Evolutionary conservation across 2,888 invertebrate genomes (phyloP).

Genomic region (Phymatocera aterrima): DNA sequence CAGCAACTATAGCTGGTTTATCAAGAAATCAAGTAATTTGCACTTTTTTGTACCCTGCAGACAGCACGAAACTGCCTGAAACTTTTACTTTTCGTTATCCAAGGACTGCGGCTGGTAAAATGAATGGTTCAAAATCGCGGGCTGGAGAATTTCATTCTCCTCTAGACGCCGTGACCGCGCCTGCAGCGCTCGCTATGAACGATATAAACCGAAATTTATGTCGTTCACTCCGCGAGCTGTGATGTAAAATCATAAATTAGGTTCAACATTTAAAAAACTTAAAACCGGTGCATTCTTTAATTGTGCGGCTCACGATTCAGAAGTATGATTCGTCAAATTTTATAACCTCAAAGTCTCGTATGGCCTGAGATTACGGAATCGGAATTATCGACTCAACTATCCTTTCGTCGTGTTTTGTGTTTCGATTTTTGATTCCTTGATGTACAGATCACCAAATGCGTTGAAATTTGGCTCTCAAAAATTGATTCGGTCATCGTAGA

Average conservation of each 20-base stretch:
- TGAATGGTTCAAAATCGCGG: neutral
- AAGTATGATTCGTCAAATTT: too few species aligned
- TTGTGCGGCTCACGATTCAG: too few species aligned
- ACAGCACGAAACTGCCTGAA: neutral
- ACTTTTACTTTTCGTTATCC: neutral
- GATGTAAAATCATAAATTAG: too few species aligned
- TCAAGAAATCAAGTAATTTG: neutral
- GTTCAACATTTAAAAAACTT: too few species aligned
- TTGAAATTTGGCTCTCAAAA: neutral
- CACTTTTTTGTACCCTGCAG: neutral
- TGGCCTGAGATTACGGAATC: too few species aligned
- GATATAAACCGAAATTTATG: neutral
- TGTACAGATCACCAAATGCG: too few species aligned
- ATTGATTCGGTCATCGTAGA: neutral
- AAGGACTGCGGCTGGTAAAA: neutral
- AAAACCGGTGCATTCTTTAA: too few species aligned
- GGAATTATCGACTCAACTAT: too few species aligned
- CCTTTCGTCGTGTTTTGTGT: too few species aligned
- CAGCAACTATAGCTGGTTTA: neutral
- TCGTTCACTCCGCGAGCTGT: neutral
- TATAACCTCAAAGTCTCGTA: too few species aligned
- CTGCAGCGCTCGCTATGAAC: neutral
- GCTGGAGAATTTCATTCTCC: neutral
- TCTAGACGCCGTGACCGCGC: conserved; percentile 12
- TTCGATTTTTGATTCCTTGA: neutral